These are phyloP conservation scores for Drosophila ustulata DNA, from an alignment of 2,888 invertebrate species.

Conservation along the genomic window DNA sequence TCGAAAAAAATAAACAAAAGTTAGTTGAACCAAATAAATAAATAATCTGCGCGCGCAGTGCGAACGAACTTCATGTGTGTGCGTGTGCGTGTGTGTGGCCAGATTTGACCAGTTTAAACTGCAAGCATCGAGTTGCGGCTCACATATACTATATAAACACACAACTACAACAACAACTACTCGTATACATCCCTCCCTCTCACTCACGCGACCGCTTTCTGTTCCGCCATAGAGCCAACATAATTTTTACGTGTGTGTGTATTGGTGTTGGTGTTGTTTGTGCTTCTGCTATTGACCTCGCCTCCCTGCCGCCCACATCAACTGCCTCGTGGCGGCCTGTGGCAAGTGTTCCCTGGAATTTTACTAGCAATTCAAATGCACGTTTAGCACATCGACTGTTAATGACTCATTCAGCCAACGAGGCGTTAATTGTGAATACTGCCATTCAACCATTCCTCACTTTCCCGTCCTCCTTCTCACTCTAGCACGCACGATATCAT, in stretches of 20 bases:
- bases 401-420: constrained; percentile 41
- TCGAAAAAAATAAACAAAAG: constrained; percentile 55
- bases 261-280: constrained; percentile 6
- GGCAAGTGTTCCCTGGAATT: constrained; percentile 41
- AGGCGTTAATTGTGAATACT: constrained; percentile 34
- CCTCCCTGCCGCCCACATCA: background rate
- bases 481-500: constrained; percentile 9
- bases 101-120: constrained; percentile 45
- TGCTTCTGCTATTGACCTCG: constrained; percentile 4
- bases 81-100: constrained; percentile 2
- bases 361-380: constrained; percentile 25
- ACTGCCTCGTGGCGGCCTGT: constrained; percentile 13
- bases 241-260: constrained; percentile 6
- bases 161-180: background rate
- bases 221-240: constrained; percentile 9
- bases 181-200: background rate
- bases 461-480: background rate
- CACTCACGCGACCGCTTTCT: background rate
- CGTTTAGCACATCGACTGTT: constrained; percentile 26
- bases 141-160: constrained; percentile 5
- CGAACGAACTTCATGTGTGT: background rate
- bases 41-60: constrained; percentile 46
- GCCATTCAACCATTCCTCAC: constrained; percentile 1
- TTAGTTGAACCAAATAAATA: constrained; percentile 55
- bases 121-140: constrained; percentile 23